phyloP scores from a whole-genome alignment of 2,113 vertebrate species.

The Chelonoidis abingdonii region DNA sequence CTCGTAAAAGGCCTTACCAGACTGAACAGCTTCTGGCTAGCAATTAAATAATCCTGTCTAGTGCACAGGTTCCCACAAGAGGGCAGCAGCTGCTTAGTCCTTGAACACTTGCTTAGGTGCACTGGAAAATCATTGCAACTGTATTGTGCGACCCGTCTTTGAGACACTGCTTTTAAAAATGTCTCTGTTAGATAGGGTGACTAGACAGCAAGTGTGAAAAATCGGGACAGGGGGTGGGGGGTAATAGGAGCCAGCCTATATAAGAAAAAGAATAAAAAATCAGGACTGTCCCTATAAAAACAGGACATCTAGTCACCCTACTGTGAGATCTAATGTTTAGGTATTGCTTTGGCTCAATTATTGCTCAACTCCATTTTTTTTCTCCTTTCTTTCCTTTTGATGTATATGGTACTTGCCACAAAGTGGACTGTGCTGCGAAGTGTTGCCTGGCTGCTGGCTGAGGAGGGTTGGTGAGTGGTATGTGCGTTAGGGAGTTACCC shows the following conservation, averaged over 20 bases:
- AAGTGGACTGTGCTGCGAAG: neutral
- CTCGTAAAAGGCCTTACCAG: neutral
- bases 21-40: neutral
- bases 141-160: neutral
- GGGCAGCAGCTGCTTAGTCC: constrained; percentile 3
- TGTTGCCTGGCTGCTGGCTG: neutral
- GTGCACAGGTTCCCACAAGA: constrained; percentile 27
- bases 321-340: neutral
- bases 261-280: too few relatives aligned
- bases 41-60: neutral
- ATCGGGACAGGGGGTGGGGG: too few relatives aligned
- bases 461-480: neutral
- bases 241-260: too few relatives aligned
- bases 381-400: neutral
- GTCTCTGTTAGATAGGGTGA: neutral
- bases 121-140: neutral
- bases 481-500: neutral
- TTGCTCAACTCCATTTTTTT: neutral
- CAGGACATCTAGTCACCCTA: too few relatives aligned
- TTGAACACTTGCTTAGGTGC: neutral
- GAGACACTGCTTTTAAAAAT: neutral
- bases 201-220: too few relatives aligned
- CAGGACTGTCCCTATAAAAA: too few relatives aligned
- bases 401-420: neutral
- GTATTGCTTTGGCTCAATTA: neutral